A percentile compares a stretch with the other conserved stretches of the same genome.
Conservation (phyloP, 53 echinoderm and acorn worm genomes). For the Glandiceps talaboti region DNA sequence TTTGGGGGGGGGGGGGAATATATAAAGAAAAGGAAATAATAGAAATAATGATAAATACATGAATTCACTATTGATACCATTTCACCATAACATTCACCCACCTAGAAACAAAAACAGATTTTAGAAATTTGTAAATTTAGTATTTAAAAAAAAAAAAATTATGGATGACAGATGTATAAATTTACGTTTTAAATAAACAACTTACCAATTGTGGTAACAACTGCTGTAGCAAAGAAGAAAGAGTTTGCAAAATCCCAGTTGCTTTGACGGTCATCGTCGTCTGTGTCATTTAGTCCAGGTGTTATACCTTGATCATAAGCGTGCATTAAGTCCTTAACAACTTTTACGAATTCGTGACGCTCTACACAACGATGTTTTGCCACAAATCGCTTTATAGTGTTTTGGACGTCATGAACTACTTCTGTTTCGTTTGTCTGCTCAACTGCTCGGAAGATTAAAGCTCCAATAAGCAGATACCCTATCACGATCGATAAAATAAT, state of each 20-base stretch:
- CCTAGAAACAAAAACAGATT: too few species aligned
- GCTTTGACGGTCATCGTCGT: constrained; percentile 2
- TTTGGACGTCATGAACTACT: constrained; percentile 10
- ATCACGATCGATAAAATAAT: constrained; percentile 13
- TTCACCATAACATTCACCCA: too few species aligned
- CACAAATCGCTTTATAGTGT: constrained; percentile 15
- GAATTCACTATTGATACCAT: too few species aligned
- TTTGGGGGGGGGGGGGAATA: too few species aligned
- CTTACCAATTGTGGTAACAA: constrained; percentile 54
- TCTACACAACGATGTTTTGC: constrained; percentile 10
- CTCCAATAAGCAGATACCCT: constrained; percentile 24
- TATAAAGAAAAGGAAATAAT: too few species aligned
- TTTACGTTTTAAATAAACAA: too few species aligned
- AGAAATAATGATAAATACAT: too few species aligned
- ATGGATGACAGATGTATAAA: too few species aligned
- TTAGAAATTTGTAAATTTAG: too few species aligned
- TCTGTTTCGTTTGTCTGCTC: constrained; percentile 18
- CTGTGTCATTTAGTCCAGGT: not conserved
- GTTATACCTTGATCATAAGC: constrained; percentile 17
- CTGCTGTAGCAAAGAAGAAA: constrained; percentile 44
- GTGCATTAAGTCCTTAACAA: constrained; percentile 12
- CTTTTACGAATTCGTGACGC: constrained; percentile 4
- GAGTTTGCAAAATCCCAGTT: constrained; percentile 43
- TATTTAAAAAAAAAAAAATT: too few species aligned
- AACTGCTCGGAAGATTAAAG: constrained; percentile 29